Conservation (phyloP, 2,797 vertebrate species). For the Chelmon rostratus region DNA sequence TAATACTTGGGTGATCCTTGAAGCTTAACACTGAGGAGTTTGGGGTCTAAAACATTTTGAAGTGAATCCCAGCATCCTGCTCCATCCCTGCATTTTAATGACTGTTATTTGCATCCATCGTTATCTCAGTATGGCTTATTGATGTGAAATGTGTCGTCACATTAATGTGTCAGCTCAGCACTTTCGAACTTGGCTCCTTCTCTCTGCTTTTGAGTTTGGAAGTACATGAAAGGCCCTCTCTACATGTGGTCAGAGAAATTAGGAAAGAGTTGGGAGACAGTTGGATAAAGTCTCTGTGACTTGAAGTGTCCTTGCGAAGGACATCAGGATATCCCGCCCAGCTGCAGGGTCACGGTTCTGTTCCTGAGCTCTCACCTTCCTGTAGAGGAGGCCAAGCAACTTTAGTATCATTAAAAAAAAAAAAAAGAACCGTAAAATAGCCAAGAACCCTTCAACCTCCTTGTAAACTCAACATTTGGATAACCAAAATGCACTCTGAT, state of each 20-base stretch:
- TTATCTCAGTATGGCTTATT: slow-evolving; percentile 61
- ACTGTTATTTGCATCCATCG: slow-evolving; percentile 66
- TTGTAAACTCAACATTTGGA: slow-evolving; percentile 10
- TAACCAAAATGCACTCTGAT: slow-evolving; percentile 2
- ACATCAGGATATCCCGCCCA: neutral
- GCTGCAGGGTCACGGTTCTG: neutral
- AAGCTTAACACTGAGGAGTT: slow-evolving; percentile 24
- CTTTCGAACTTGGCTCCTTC: slow-evolving; percentile 58
- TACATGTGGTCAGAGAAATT: slow-evolving; percentile 25
- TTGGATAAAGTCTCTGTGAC: slow-evolving; percentile 15
- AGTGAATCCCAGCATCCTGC: slow-evolving; percentile 44
- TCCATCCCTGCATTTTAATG: slow-evolving; percentile 58
- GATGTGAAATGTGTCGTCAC: slow-evolving; percentile 66
- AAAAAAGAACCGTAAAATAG: slow-evolving; percentile 1
- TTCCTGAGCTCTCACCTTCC: slow-evolving; percentile 23
- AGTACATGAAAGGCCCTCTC: slow-evolving; percentile 55
- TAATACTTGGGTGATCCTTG: slow-evolving; percentile 4
- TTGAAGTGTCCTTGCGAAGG: slow-evolving; percentile 22
- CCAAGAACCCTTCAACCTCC: slow-evolving; percentile 9
- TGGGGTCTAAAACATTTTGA: slow-evolving; percentile 35
- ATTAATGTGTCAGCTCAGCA: slow-evolving; percentile 65
- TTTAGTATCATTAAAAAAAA: slow-evolving; percentile 10
- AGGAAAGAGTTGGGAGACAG: slow-evolving; percentile 16
- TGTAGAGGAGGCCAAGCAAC: neutral
- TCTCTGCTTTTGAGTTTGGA: slow-evolving; percentile 55